Evolutionary conservation across 2,797 vertebrate genomes (phyloP).

Genomic region (Propithecus deckenii): DNA sequence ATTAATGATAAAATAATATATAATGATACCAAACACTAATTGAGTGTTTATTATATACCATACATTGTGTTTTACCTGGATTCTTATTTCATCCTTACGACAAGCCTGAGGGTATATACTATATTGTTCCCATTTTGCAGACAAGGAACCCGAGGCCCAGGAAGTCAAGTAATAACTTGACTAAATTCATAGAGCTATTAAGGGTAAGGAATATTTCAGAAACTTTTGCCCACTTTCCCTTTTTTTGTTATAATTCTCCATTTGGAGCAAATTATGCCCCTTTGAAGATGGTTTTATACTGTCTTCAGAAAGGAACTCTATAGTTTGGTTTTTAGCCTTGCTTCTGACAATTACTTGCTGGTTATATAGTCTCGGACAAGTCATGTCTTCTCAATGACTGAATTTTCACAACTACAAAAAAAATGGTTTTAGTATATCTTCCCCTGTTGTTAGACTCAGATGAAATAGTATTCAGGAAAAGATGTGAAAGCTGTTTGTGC

Average conservation of each 20-base stretch:
- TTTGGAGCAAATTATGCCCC: background rate
- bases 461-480: background rate
- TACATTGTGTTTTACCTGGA: background rate
- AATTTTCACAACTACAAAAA: background rate
- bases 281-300: background rate
- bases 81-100: background rate
- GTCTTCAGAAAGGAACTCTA: background rate
- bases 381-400: background rate
- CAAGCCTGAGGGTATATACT: background rate
- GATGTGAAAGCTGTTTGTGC: background rate
- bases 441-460: background rate
- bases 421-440: background rate
- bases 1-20: background rate
- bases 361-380: background rate
- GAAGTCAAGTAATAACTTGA: slow-evolving; percentile 16
- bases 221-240: background rate
- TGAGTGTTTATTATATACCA: background rate
- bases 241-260: background rate
- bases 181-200: background rate
- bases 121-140: background rate
- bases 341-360: slow-evolving; percentile 2
- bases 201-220: slow-evolving; percentile 6
- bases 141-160: background rate
- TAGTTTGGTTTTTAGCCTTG: background rate
- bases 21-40: background rate